These are phyloP conservation scores for Nebria salina DNA, from an alignment of 2,888 invertebrate genomes.

Conservation along the genomic window DNA sequence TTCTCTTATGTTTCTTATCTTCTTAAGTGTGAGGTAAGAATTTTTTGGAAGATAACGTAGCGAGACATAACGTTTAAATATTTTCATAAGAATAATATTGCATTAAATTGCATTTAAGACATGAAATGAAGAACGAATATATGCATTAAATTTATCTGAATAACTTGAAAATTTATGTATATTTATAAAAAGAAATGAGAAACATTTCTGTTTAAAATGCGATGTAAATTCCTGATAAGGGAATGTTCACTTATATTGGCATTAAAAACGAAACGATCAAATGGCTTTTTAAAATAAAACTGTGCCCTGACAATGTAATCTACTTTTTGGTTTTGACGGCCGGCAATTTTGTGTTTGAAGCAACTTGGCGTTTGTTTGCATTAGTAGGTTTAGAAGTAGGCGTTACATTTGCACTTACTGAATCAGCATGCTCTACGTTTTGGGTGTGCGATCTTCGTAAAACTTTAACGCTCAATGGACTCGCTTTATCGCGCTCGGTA, in stretches of 20 bases:
- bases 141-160: neutral
- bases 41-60: too few species aligned
- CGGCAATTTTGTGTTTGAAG: slow-evolving; percentile 31
- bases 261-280: neutral
- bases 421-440: slow-evolving; percentile 48
- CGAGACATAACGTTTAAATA: neutral
- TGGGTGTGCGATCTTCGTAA: slow-evolving; percentile 54
- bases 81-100: neutral
- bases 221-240: neutral
- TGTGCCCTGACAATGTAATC: neutral
- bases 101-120: neutral
- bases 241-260: neutral
- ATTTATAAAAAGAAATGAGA: neutral
- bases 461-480: slow-evolving; percentile 59
- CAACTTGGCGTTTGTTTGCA: slow-evolving; percentile 17
- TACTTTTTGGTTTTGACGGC: slow-evolving; percentile 17
- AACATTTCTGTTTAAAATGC: neutral
- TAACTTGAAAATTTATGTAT: neutral
- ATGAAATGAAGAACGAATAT: neutral
- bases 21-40: too few species aligned
- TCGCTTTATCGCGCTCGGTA: slow-evolving; percentile 58
- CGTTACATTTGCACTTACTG: slow-evolving; percentile 48
- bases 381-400: slow-evolving; percentile 45
- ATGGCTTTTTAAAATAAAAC: neutral
- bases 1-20: too few species aligned